Base-by-base conservation (phyloP, 2,113 vertebrate species). In the Apaloderma vittatum region DNA sequence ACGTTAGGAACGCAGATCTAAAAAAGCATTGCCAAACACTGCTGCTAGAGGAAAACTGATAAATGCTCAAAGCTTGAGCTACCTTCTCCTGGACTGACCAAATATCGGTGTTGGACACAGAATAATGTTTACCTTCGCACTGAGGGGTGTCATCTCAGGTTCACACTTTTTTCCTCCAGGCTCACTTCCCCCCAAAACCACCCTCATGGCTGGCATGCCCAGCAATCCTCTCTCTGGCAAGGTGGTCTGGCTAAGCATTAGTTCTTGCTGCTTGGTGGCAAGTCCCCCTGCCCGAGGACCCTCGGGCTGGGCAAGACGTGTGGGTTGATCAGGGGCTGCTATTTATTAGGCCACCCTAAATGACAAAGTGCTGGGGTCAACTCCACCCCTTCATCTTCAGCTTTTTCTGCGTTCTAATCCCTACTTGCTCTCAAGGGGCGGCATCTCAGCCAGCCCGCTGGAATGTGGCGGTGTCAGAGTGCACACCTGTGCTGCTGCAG, bases 181-280 rank as follows among this genome's bases (percentile, higher is more conserved):
- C 46, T 52, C 1, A 0, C 14, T 67, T 62, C 6, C 29, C 59
- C 22, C 36, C 23, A 45, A 1, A 15, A 16, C 21, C 29, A 8
- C 54, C 70, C 65, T 18, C 2, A 27, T 0, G 9, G 54, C 9
- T 0, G 6, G 54, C 52, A 30, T 36, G 16, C 10, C 26, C 8
- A 5, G 48, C 30, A 19, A 3, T 5, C 51, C 45, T 75, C n/a
- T 14, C 34, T 37, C 62, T 1, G 86, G 40, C 17, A 17, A 46
- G 40, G 30, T 19, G 52, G 61, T 52, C 59, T 68, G 61, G 43
- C 18, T 3, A 40, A 40, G 40, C 40, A 40, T 10, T 40, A 40
- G 40, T 12, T 40, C 40, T 40, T 12, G 40, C 40, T 40, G 40
- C 40, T 40, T 40, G 40, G 40, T 40, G 40, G 40, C 40, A 12